Conservation (phyloP, 1,140 invertebrate genomes). For the Pseudomyrmex pallidus region DNA sequence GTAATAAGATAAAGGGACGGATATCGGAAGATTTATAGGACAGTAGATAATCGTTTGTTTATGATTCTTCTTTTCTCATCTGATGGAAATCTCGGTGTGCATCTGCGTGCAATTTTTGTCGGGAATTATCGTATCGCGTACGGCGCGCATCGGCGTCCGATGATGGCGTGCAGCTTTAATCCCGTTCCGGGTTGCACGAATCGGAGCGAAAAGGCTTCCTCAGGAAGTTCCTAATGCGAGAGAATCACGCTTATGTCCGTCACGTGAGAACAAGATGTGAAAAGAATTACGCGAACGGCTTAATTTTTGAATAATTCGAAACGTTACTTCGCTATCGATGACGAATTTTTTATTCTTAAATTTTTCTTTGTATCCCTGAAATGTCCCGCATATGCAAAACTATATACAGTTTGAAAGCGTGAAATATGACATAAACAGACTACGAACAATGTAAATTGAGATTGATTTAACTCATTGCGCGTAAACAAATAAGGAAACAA, state of each 20-base stretch:
- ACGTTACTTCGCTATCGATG: neutral
- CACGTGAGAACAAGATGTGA: neutral
- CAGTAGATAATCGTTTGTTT: slow-evolving; percentile 44
- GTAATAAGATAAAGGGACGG: slow-evolving; percentile 17
- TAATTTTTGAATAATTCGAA: neutral
- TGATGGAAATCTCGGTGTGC: slow-evolving; percentile 2
- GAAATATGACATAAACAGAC: neutral
- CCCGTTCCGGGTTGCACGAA: slow-evolving; percentile 48
- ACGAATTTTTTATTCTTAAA: neutral
- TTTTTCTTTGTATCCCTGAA: neutral
- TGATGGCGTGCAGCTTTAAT: slow-evolving; percentile 64
- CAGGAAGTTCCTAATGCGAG: slow-evolving; percentile 61
- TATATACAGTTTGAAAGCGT: neutral
- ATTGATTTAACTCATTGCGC: slow-evolving; percentile 11
- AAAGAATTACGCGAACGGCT: slow-evolving; percentile 2
- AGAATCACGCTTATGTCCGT: slow-evolving; percentile 47
- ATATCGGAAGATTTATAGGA: slow-evolving; percentile 6
- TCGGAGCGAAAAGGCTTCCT: slow-evolving; percentile 56
- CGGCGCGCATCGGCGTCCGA: slow-evolving; percentile 15
- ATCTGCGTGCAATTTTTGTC: slow-evolving; percentile 29
- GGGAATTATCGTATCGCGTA: slow-evolving; percentile 35
- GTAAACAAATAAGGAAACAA: slow-evolving; percentile 16
- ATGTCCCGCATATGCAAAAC: neutral
- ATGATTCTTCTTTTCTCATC: neutral
- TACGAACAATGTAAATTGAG: neutral